phyloP scores from a whole-genome alignment of 1,140 invertebrate species.

The Caerostris extrusa region DNA sequence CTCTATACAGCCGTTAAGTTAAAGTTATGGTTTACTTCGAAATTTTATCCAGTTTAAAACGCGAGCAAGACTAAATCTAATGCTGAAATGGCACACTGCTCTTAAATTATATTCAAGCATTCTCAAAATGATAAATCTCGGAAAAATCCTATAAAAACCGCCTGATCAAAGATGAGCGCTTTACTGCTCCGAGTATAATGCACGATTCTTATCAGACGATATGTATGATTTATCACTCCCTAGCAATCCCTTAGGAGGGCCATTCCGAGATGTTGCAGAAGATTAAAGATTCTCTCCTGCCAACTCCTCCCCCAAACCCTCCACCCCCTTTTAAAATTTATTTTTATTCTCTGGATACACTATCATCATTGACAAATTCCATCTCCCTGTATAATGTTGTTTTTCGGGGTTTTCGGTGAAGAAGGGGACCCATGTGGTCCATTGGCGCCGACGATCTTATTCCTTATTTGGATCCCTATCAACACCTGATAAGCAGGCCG shows the following conservation, averaged over 20 bases:
- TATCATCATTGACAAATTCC: conserved; percentile 29
- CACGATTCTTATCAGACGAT: conserved; percentile 59
- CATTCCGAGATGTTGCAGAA: conserved; percentile 25
- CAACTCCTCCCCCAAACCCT: background rate
- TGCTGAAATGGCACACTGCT: background rate
- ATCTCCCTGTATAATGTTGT: conserved; percentile 46
- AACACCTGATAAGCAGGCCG: no score
- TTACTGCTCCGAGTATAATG: conserved; percentile 41
- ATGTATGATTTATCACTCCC: conserved; percentile 63
- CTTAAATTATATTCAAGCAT: background rate
- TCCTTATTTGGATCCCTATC: no score
- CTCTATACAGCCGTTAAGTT: no score
- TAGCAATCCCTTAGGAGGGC: conserved; percentile 41
- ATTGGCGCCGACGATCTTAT: no score
- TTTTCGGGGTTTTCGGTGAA: conserved; percentile 13
- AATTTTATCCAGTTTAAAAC: no score
- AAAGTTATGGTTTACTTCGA: no score
- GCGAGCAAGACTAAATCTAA: no score
- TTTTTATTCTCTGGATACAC: conserved; percentile 56
- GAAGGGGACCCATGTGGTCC: no score
- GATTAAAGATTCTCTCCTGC: conserved; percentile 55
- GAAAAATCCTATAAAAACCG: background rate
- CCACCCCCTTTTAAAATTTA: background rate
- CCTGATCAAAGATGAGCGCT: background rate
- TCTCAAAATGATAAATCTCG: background rate